Conservation (phyloP, 2,797 vertebrate species). For the Vireo griseus region DNA sequence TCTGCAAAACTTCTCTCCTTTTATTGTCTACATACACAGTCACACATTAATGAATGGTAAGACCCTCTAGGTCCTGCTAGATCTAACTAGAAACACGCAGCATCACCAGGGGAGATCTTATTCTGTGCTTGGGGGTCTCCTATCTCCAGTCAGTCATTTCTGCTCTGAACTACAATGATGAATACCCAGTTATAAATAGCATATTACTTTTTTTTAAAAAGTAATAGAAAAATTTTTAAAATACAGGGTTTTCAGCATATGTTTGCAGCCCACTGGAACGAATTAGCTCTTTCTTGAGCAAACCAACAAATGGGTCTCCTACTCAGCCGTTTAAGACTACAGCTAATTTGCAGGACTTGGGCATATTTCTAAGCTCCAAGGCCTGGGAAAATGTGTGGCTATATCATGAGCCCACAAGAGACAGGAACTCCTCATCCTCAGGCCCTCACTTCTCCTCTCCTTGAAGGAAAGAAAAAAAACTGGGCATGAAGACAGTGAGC, state of each 20-base stretch:
- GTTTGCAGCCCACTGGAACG: background rate
- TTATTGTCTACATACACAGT: background rate
- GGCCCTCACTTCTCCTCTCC: background rate
- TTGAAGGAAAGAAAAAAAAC: background rate
- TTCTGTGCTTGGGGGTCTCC: background rate
- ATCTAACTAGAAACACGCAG: background rate
- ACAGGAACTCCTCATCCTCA: background rate
- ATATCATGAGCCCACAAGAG: background rate
- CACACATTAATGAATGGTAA: background rate
- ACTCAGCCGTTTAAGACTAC: background rate
- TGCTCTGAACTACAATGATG: background rate
- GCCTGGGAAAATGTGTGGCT: background rate
- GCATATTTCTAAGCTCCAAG: background rate
- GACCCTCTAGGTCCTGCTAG: background rate
- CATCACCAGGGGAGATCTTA: background rate
- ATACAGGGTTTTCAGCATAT: background rate
- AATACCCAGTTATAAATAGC: background rate
- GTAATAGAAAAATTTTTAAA: background rate
- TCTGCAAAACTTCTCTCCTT: background rate
- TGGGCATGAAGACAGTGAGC: rapidly evolving
- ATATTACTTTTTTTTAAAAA: background rate
- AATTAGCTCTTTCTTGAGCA: background rate
- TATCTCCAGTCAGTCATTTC: background rate
- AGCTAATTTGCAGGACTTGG: background rate
- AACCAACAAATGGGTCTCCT: background rate